Percentiles rank a stretch among this genome's conserved stretches.
These are phyloP conservation scores for Apodemia mormo DNA, from an alignment of 2,888 invertebrate genomes.

Conservation along the genomic window DNA sequence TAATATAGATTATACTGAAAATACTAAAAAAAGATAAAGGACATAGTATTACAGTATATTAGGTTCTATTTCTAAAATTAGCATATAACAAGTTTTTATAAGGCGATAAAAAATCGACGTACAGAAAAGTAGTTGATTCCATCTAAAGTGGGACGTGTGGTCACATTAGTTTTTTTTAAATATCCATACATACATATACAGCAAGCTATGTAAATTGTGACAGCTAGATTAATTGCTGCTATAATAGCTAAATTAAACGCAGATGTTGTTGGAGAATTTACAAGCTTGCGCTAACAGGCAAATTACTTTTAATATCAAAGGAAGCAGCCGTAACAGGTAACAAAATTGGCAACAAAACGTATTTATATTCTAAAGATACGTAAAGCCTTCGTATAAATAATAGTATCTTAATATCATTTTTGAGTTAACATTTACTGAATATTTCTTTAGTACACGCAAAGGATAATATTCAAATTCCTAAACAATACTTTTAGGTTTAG, in stretches of 20 bases:
- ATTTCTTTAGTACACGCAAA: too few species aligned
- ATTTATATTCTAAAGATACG: not conserved
- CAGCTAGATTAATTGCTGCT: conserved; percentile 17
- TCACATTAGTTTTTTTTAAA: not conserved
- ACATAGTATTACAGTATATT: too few species aligned
- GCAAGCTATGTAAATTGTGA: conserved; percentile 12
- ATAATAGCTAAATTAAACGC: conserved; percentile 18
- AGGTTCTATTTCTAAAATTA: too few species aligned
- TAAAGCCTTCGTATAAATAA: not conserved
- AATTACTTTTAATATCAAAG: conserved; percentile 14
- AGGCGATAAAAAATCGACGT: too few species aligned
- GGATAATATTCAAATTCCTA: too few species aligned
- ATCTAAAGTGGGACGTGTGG: not conserved
- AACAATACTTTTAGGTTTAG: too few species aligned
- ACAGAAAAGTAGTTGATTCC: not conserved
- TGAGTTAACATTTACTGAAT: not conserved
- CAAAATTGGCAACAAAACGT: not conserved
- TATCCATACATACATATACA: not conserved
- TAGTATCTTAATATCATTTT: not conserved
- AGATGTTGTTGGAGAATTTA: conserved; percentile 12
- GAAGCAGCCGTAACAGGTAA: conserved; percentile 6
- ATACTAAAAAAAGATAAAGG: too few species aligned
- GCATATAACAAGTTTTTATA: too few species aligned
- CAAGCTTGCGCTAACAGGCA: conserved; percentile 8
- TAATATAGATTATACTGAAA: too few species aligned